Base-by-base conservation (phyloP, 2,888 invertebrate species). In the Sclerodermus sp. region DNA sequence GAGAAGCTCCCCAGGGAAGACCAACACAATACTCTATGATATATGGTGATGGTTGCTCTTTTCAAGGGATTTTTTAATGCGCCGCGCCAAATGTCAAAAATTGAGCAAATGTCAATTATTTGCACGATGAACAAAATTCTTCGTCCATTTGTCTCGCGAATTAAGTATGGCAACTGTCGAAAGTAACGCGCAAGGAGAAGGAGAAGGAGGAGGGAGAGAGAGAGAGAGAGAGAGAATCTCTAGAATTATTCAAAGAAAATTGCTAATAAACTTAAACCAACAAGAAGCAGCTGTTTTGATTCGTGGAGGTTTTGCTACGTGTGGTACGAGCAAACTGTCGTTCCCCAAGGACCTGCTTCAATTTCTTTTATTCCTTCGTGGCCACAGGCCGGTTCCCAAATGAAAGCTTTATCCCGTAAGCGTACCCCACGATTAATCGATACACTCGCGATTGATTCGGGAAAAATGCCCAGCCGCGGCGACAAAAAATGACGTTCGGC, bases 351-450 rank as follows among this genome's bases (percentile, higher is more conserved):
- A 62, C 14, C 16, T 40, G 13, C 14, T 23, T n/a, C 38, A 32
- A 34, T 45, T 38, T 45, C 32, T 41, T 37, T 31, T 23, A 13
- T 30, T 37, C 23, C 32, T 31, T 1, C 41, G 30, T 46, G 42
- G 49, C 50, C 46, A 41, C 53, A 38, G 14, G 39, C 14, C 14
- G 45, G 41, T 50, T 43, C 13, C 29, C 48, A 47, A 45, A 51
- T 53, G 40, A 55, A 62, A 58, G 52, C 51, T 46, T 42, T 16
- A 13, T 34, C 18, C 51, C 17, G 15, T 16, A 42, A 47, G 51
- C 43, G 47, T 43, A 53, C 47, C 51, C 49, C 47, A 36, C 53
- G 55, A 60, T 68, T 53, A 64, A 57, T 54, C 56, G 57, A 57
- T 54, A 47, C 46, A 51, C 38, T 45, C 30, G 14, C 29, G 16